Evolutionary conservation across 2,888 invertebrate genomes (phyloP).

Genomic region (Eumacrocentrus americanus): DNA sequence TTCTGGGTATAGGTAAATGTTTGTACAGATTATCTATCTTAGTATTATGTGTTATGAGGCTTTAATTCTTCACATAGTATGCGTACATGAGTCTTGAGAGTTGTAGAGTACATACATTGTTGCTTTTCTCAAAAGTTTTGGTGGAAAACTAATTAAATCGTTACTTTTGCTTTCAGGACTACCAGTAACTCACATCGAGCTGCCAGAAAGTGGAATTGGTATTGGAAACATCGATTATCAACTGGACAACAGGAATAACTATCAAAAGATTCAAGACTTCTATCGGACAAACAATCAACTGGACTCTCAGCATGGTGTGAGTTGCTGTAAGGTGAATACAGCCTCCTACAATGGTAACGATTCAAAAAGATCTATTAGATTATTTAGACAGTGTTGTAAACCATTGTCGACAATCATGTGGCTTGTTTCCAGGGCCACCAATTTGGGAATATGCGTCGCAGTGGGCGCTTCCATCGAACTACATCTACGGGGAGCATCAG

Average conservation of each 20-base stretch:
- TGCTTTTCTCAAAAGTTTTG: too few relatives aligned
- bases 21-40: too few relatives aligned
- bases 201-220: conserved; percentile 25
- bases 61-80: too few relatives aligned
- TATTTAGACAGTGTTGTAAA: too few relatives aligned
- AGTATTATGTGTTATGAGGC: too few relatives aligned
- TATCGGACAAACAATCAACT: conserved; percentile 33
- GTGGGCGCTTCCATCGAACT: conserved; percentile 54
- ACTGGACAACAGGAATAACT: conserved; percentile 31
- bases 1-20: too few relatives aligned
- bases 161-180: conserved; percentile 45
- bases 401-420: too few relatives aligned
- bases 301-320: conserved; percentile 48
- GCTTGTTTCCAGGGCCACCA: conserved; percentile 44
- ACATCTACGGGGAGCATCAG: conserved; percentile 47
- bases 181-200: conserved; percentile 29
- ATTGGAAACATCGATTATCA: conserved; percentile 27
- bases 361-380: too few relatives aligned
- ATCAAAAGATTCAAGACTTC: conserved; percentile 29
- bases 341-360: conserved; percentile 50
- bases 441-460: conserved; percentile 51
- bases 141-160: too few relatives aligned
- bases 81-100: too few relatives aligned
- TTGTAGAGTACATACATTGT: too few relatives aligned
- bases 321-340: conserved; percentile 38